A percentile compares a stretch with the other conserved stretches of the same genome.
phyloP scores from a whole-genome alignment of 2,113 vertebrate genomes.

The Passer domesticus region DNA sequence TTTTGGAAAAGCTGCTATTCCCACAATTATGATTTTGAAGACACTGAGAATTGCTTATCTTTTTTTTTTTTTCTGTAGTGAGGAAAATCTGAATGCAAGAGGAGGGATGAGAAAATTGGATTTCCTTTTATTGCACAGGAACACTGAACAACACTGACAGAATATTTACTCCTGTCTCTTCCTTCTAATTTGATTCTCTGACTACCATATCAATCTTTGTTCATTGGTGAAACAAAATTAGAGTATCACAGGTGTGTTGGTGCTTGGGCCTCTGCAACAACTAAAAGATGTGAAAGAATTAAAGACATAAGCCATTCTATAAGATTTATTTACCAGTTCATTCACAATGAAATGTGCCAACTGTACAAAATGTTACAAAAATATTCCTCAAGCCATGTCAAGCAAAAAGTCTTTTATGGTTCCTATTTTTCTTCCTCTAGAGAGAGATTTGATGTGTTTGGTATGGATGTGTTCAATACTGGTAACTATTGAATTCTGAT shows the following conservation, averaged over 20 bases:
- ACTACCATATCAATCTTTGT: constrained; percentile 7
- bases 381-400: background rate
- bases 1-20: background rate
- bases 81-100: background rate
- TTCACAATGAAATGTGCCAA: background rate
- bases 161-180: constrained; percentile 27
- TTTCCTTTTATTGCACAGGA: constrained; percentile 38
- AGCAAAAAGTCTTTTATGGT: background rate
- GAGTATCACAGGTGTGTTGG: background rate
- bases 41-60: background rate
- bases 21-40: background rate
- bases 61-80: background rate
- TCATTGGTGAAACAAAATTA: background rate
- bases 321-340: background rate
- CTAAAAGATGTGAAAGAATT: background rate
- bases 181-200: constrained; percentile 22
- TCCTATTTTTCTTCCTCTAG: background rate
- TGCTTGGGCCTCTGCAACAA: background rate
- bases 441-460: background rate
- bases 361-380: background rate
- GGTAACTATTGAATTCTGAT: background rate
- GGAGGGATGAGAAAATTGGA: background rate
- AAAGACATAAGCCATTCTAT: background rate
- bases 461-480: background rate
- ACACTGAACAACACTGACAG: background rate